These are phyloP conservation scores for Tinea trinotella DNA, from an alignment of 2,888 invertebrate genomes.

Conservation along the genomic window DNA sequence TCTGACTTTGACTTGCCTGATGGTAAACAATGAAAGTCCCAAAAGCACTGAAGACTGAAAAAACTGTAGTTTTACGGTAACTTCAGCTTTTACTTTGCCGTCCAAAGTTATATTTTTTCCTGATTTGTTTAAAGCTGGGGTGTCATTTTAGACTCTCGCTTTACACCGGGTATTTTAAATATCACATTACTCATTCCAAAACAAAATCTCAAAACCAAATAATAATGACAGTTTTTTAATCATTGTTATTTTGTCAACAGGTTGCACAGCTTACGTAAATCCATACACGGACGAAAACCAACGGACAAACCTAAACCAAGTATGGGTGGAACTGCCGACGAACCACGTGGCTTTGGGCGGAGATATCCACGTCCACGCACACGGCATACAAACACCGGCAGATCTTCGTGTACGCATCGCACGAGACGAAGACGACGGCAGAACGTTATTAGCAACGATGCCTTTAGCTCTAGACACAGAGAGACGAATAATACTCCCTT, in stretches of 20 bases:
- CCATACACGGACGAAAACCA: conserved; percentile 50
- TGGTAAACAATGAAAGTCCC: no score
- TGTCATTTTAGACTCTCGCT: no score
- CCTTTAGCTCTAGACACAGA: conserved; percentile 66
- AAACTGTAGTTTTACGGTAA: no score
- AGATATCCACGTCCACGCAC: conserved; percentile 81
- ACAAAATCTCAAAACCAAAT: no score
- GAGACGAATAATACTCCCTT: conserved; percentile 72
- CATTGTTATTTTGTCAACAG: conserved; percentile 34
- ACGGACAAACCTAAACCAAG: conserved; percentile 49
- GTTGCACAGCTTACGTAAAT: conserved; percentile 51
- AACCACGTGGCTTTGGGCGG: conserved; percentile 85
- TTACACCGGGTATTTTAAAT: no score
- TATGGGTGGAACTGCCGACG: conserved; percentile 79
- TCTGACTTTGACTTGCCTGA: no score
- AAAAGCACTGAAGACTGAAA: no score
- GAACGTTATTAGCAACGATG: conserved; percentile 51
- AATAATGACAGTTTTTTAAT: no score
- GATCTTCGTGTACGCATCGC: conserved; percentile 56
- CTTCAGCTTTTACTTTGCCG: no score
- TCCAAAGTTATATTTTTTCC: no score
- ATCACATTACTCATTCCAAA: no score
- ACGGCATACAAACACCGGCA: conserved; percentile 52
- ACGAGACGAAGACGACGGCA: conserved; percentile 62
- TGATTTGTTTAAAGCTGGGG: no score